These are phyloP conservation scores for Muricea muricata DNA, from an alignment of 92 coral and sea anemone species.

Conservation along the genomic window DNA sequence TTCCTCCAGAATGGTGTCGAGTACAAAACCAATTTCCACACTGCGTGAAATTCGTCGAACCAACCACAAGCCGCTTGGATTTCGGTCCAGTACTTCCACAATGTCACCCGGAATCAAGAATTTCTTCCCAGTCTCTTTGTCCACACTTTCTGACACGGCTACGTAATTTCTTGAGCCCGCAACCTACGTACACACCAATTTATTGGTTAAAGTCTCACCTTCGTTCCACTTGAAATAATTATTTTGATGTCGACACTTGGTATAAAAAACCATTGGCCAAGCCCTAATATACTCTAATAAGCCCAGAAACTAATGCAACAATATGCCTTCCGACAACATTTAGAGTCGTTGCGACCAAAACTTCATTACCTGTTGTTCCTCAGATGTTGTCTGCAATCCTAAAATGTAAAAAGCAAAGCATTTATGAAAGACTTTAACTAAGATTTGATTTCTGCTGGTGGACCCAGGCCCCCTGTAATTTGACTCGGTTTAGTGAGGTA, in stretches of 20 bases:
- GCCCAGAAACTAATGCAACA: no score
- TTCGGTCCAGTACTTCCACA: constrained; percentile 94
- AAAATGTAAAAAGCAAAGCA: background rate
- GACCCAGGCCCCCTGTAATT: no score
- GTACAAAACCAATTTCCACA: constrained; percentile 93
- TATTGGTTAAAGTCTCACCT: no score
- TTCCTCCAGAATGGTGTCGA: constrained; percentile 76
- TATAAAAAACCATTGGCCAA: no score
- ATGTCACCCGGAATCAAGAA: constrained; percentile 87
- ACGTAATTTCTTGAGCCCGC: constrained; percentile 81
- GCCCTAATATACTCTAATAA: no score
- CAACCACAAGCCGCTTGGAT: constrained; percentile 95
- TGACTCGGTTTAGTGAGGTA: no score
- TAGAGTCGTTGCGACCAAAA: no score
- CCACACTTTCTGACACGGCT: constrained; percentile 80
- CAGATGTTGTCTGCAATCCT: background rate
- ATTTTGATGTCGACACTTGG: background rate
- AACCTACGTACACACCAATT: constrained; percentile 55
- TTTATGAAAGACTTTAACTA: no score
- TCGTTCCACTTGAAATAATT: background rate
- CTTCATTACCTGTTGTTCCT: background rate
- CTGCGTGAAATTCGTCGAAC: constrained; percentile 98
- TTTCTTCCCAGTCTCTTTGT: constrained; percentile 93
- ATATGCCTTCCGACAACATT: no score
- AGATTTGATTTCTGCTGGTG: no score